These are phyloP conservation scores for Tenebrio molitor DNA, from an alignment of 1,140 invertebrate genomes.

Conservation along the genomic window DNA sequence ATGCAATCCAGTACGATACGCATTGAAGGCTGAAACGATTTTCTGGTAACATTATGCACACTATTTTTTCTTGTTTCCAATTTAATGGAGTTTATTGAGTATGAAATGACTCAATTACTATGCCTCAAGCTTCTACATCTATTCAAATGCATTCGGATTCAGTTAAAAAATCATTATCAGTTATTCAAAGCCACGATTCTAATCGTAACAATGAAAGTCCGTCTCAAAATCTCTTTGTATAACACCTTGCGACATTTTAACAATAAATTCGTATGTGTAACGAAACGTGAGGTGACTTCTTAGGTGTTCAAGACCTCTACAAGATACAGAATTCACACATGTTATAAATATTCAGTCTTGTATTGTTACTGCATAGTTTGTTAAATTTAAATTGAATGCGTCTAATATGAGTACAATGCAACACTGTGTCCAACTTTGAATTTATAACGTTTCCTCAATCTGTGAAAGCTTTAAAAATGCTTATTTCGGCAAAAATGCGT, in stretches of 20 bases:
- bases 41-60: conserved; percentile 20
- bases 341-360: background rate
- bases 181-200: conserved; percentile 47
- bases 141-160: no score
- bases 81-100: conserved; percentile 15
- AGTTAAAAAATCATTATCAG: background rate
- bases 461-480: background rate
- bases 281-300: conserved; percentile 12
- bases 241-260: conserved; percentile 42
- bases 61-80: background rate
- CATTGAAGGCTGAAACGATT: conserved; percentile 36
- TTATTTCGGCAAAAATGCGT: background rate
- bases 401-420: background rate
- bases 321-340: background rate
- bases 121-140: no score
- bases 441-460: conserved; percentile 9
- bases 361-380: background rate
- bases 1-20: conserved; percentile 17
- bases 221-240: conserved; percentile 9
- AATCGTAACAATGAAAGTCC: conserved; percentile 52
- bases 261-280: conserved; percentile 36
- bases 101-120: no score
- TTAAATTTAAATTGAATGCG: conserved; percentile 22
- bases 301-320: background rate
- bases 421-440: conserved; percentile 1